Evolutionary conservation across 2,113 vertebrate genomes (phyloP), one percentile per base, ranked within the genome.

Genomic region (Pygoscelis antarcticus): DNA sequence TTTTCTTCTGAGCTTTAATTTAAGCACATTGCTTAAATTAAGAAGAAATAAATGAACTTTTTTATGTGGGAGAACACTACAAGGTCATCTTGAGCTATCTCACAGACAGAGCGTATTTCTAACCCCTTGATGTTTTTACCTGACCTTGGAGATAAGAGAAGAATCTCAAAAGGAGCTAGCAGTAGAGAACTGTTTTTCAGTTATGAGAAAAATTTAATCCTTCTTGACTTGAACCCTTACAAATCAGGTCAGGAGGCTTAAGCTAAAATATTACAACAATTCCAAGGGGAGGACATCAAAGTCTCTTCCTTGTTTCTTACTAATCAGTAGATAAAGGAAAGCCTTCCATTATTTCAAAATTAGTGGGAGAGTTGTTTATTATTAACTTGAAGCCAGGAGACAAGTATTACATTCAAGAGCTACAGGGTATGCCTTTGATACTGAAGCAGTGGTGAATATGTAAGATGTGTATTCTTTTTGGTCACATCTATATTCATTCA

Each of bases 131-230:
- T 71, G 52, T 81, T 92, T 97, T 92, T 61, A 84, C 55, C 91
- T 93, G 89, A 93, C 94, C 94, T 96, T 95, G 91, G 61, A 93
- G 95, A 95, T 91, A 94, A 87, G 47, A 47, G 57, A 95, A 93
- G 44, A 92, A 95, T 95, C 72, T 92, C 29, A 72, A 54, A 94
- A 71, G 11, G 6, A 86, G 17, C 29, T 74, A 82, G 32, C 19
- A 30, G 18, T 9, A 75, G 66, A 70, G 36, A 80, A 83, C 52
- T 80, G 40, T 27, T 94, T 92, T 90, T 87, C 34, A 74, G 47
- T 95, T 65, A 81, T 29, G 38, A 76, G 62, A 74, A 87, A 83
- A 89, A 38, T 81, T 71, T 96, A 94, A 94, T 93, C 25, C 3
- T 88, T 87, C 71, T 36, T 96, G 65, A 78, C 65, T 85, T 70